Evolutionary conservation across 2,797 vertebrate genomes (phyloP).

Genomic region (Iguana delicatissima): DNA sequence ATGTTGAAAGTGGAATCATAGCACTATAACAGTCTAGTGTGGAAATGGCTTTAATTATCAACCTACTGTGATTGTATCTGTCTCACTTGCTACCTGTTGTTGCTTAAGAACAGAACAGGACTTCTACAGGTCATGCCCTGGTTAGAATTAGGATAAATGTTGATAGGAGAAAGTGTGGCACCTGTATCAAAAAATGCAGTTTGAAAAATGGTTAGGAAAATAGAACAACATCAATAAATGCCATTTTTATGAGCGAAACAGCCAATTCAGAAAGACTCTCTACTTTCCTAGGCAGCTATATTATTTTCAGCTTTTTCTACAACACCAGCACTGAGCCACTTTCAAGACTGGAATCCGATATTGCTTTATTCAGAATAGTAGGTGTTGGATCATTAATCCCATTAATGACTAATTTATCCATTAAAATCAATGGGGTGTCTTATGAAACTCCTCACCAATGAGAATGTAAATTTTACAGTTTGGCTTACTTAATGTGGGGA

Average conservation of each 20-base stretch:
- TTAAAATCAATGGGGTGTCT: conserved; percentile 44
- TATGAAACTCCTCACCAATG: conserved; percentile 17
- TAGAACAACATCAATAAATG: neutral
- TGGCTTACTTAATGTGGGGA: conserved; percentile 14
- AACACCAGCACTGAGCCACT: neutral
- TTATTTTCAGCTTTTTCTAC: conserved; percentile 9
- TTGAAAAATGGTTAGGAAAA: neutral
- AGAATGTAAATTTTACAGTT: conserved; percentile 36
- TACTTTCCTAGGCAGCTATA: neutral
- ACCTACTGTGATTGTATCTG: neutral
- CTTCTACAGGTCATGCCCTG: neutral
- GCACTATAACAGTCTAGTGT: too few relatives aligned
- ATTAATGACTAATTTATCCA: conserved; percentile 47
- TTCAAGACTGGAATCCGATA: conserved; percentile 5
- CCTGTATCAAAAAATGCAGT: neutral
- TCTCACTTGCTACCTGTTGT: neutral
- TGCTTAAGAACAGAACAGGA: neutral
- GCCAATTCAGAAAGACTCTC: neutral
- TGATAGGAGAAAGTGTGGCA: neutral
- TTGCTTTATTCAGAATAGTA: conserved; percentile 18
- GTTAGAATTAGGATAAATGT: neutral
- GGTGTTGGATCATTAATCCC: conserved; percentile 35
- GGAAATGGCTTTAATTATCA: neutral
- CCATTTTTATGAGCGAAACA: neutral
- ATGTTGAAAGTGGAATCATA: too few relatives aligned